Evolutionary conservation across 2,888 invertebrate species (phyloP).

Genomic region (Orchestes rusci): DNA sequence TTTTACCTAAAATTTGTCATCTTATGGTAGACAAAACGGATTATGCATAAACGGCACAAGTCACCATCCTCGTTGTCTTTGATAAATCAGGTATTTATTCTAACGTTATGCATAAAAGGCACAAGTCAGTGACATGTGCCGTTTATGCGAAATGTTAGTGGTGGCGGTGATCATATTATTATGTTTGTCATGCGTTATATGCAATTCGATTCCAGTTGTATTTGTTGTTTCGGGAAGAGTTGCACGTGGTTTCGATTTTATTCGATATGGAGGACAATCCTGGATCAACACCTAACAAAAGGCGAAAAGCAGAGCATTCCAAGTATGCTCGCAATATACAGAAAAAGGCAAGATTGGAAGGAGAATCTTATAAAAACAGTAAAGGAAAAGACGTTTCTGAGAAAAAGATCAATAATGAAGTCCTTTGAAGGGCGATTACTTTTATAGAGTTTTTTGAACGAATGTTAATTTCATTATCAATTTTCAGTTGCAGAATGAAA

Average conservation of each 20-base stretch:
- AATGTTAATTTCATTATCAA: not conserved
- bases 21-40: not conserved
- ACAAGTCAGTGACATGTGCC: slow-evolving; percentile 7
- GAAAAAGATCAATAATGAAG: not conserved
- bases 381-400: not conserved
- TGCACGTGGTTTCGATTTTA: not conserved
- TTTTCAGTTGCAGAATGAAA: not conserved
- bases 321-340: slow-evolving; percentile 4
- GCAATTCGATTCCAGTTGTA: not conserved
- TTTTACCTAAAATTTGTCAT: not conserved
- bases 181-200: not conserved
- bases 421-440: not conserved
- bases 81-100: not conserved
- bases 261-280: not conserved
- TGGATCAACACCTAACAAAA: not conserved
- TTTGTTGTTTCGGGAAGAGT: not conserved
- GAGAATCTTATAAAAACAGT: not conserved
- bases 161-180: not conserved
- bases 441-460: not conserved
- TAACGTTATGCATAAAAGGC: slow-evolving; percentile 1
- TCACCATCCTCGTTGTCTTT: not conserved
- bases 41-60: not conserved
- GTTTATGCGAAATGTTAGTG: slow-evolving; percentile 5
- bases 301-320: slow-evolving; percentile 2
- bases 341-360: slow-evolving; percentile 3